phyloP scores from a whole-genome alignment of 1,140 invertebrate genomes.

The Drosophila lowei region DNA sequence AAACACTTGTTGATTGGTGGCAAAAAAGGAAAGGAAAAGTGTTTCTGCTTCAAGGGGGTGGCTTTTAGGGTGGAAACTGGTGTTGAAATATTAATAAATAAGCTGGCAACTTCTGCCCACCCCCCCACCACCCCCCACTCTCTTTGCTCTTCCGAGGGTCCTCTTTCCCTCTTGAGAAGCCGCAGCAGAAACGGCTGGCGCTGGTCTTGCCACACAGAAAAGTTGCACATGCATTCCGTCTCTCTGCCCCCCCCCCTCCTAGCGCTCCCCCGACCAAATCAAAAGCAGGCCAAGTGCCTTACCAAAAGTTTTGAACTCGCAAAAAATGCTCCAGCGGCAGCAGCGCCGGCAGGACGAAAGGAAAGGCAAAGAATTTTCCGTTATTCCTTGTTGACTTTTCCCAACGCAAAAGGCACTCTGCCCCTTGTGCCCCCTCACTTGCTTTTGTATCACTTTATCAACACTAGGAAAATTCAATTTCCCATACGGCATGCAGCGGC shows the following conservation, averaged over 20 bases:
- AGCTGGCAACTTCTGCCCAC: conserved; percentile 36
- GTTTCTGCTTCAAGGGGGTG: not conserved
- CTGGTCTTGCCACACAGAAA: no score
- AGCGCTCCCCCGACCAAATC: conserved; percentile 24
- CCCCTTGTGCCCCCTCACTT: not conserved
- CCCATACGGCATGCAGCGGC: conserved; percentile 33
- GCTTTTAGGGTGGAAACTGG: conserved; percentile 18
- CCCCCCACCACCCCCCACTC: not conserved
- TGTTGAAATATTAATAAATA: conserved; percentile 58
- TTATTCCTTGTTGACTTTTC: conserved; percentile 52
- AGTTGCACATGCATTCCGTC: conserved; percentile 38
- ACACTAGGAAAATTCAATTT: conserved; percentile 77
- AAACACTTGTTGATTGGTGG: conserved; percentile 67
- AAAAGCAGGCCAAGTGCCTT: conserved; percentile 51
- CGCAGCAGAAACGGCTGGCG: not conserved
- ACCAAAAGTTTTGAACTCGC: conserved; percentile 45
- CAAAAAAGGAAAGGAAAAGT: conserved; percentile 1
- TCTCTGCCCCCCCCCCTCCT: not conserved
- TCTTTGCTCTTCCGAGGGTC: no score
- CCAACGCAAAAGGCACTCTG: conserved; percentile 28
- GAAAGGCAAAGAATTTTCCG: conserved; percentile 38
- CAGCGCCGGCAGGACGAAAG: conserved; percentile 13
- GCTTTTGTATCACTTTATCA: conserved; percentile 67
- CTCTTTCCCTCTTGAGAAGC: no score
- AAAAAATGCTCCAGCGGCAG: conserved; percentile 30